Percentiles rank a stretch among this genome's conserved stretches.
phyloP scores from a whole-genome alignment of 1,140 invertebrate species.

The Planococcus citri region DNA sequence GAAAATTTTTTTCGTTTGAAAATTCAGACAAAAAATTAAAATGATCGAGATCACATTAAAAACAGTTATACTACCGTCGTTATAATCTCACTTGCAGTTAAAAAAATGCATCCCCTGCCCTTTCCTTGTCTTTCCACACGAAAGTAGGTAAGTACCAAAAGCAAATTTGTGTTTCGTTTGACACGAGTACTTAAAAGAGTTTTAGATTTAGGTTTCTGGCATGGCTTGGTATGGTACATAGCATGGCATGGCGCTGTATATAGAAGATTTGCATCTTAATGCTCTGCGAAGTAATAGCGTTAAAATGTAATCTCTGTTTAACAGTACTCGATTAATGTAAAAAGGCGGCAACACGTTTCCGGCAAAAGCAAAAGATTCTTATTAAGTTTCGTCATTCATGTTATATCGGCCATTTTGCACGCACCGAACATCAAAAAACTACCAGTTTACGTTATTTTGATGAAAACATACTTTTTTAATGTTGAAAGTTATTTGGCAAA shows the following conservation, averaged over 20 bases:
- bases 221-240: no score
- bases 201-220: no score
- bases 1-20: no score
- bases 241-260: background rate
- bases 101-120: no score
- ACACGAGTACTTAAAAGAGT: no score
- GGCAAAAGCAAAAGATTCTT: background rate
- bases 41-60: no score
- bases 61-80: no score
- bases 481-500: background rate
- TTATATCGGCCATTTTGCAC: background rate
- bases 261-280: background rate
- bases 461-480: background rate
- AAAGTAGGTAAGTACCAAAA: no score
- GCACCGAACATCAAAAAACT: background rate
- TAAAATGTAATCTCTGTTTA: slow-evolving; percentile 4
- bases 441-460: background rate
- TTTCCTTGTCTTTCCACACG: no score
- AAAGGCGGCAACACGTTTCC: background rate
- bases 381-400: background rate
- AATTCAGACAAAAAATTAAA: no score
- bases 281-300: background rate
- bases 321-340: slow-evolving; percentile 3
- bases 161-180: no score
- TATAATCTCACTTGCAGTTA: no score